phyloP scores from a whole-genome alignment of 92 coral and sea anemone species.

The Micromussa lordhowensis region DNA sequence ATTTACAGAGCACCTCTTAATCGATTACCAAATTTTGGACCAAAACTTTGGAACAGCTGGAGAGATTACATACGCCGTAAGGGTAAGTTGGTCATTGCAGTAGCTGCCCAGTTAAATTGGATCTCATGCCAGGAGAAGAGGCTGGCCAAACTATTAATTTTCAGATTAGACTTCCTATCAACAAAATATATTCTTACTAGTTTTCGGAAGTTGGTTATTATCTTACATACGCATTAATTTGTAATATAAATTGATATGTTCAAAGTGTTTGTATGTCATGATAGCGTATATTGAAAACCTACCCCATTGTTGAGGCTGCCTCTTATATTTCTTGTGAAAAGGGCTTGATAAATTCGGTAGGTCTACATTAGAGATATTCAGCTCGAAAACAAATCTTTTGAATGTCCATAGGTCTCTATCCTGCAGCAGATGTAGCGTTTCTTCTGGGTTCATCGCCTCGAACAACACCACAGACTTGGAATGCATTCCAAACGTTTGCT shows the following conservation, averaged over 20 bases:
- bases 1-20: constrained; percentile 54
- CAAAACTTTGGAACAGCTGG: constrained; percentile 54
- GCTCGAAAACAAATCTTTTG: not conserved
- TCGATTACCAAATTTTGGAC: constrained; percentile 62
- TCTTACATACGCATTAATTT: not conserved
- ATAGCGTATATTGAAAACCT: too few species aligned
- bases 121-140: too few species aligned
- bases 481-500: constrained; percentile 63
- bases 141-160: too few species aligned
- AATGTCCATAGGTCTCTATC: constrained; percentile 38
- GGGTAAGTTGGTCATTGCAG: constrained; percentile 9
- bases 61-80: constrained; percentile 45
- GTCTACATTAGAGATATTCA: not conserved
- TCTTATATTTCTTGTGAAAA: not conserved
- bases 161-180: too few species aligned
- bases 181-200: too few species aligned
- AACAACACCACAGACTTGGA: constrained; percentile 70
- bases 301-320: too few species aligned
- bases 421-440: constrained; percentile 74
- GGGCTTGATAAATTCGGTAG: not conserved
- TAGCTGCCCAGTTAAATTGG: too few species aligned
- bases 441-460: constrained; percentile 64
- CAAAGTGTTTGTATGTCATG: not conserved
- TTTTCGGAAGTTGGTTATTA: not conserved
- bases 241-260: not conserved